Conservation (phyloP, 2,113 vertebrate species). For the Protobothrops flavoviridis region DNA sequence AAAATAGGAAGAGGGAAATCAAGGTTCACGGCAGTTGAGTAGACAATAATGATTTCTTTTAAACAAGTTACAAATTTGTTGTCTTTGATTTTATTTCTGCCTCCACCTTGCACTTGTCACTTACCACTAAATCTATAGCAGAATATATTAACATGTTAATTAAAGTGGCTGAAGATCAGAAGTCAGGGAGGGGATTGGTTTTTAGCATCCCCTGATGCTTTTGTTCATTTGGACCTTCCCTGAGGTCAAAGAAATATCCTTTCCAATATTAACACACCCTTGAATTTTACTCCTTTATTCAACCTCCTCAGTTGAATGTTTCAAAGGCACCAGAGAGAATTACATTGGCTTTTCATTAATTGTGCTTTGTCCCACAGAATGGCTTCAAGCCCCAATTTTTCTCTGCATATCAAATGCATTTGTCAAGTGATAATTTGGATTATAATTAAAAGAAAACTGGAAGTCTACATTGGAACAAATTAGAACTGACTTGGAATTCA, state of each 20-base stretch:
- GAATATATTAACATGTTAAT: constrained; percentile 81
- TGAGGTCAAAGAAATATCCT: neutral
- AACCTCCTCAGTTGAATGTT: constrained; percentile 42
- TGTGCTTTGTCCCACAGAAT: constrained; percentile 44
- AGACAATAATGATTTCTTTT: constrained; percentile 52
- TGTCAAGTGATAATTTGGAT: constrained; percentile 48
- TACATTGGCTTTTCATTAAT: constrained; percentile 70
- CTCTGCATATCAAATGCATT: constrained; percentile 49
- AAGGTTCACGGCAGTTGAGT: constrained; percentile 39
- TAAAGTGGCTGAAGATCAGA: constrained; percentile 71
- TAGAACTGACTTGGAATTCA: neutral
- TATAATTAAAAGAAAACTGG: constrained; percentile 51
- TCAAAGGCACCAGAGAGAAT: constrained; percentile 65
- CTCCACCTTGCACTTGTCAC: constrained; percentile 64
- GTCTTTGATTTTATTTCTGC: constrained; percentile 63
- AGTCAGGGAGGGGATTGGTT: constrained; percentile 35
- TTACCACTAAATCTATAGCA: constrained; percentile 69
- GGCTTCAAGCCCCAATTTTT: constrained; percentile 59
- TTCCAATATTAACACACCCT: neutral
- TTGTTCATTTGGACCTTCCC: constrained; percentile 8
- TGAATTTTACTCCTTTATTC: constrained; percentile 50
- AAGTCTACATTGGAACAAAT: constrained; percentile 37
- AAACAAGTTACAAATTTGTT: constrained; percentile 63
- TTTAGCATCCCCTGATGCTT: constrained; percentile 44
- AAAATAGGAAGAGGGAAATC: neutral